phyloP scores from a whole-genome alignment of 2,797 vertebrate genomes.

The Pangasius mekongensis region DNA sequence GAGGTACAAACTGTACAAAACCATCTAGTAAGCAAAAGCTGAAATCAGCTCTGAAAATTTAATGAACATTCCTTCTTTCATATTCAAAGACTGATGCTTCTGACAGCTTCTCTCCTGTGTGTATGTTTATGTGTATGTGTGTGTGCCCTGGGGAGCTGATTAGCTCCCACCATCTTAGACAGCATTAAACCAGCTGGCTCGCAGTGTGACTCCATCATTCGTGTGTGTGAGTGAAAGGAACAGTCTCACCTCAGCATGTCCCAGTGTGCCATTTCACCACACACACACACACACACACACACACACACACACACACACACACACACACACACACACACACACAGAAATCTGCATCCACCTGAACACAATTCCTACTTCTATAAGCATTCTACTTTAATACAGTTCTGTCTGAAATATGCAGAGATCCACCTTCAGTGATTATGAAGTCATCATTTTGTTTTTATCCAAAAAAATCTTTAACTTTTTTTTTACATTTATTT shows the following conservation, averaged over 20 bases:
- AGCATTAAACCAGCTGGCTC: constrained; percentile 17
- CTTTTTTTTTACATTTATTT: background rate
- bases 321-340: background rate
- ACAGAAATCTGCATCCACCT: background rate
- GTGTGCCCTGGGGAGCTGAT: constrained; percentile 23
- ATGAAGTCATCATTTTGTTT: background rate
- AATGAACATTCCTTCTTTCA: background rate
- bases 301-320: background rate
- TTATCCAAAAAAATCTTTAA: background rate
- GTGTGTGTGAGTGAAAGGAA: background rate
- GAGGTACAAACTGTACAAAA: background rate
- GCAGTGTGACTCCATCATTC: constrained; percentile 11
- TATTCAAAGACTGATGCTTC: background rate
- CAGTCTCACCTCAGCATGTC: constrained; percentile 2
- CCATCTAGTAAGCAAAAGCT: background rate
- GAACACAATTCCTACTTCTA: background rate
- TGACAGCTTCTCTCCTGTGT: background rate
- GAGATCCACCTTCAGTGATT: background rate
- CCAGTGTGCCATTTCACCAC: background rate
- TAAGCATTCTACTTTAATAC: background rate
- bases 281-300: background rate
- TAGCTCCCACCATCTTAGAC: constrained; percentile 31
- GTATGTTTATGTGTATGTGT: background rate
- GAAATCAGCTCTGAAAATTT: background rate
- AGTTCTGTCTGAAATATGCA: background rate